These are phyloP conservation scores for Gasterosteus nipponicus DNA, from an alignment of 2,113 vertebrate species.

Conservation along the genomic window DNA sequence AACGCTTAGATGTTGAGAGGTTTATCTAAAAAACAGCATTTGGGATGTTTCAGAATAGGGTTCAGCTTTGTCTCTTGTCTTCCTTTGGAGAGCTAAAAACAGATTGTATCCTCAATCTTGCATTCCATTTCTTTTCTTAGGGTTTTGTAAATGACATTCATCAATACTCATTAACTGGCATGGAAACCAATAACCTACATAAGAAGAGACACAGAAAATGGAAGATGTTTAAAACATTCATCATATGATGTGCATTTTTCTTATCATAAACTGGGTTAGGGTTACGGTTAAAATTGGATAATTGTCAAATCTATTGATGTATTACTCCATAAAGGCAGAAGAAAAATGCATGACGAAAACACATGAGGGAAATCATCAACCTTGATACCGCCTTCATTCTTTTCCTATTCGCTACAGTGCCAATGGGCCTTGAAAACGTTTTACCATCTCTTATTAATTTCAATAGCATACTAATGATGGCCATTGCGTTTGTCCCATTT, in stretches of 20 bases:
- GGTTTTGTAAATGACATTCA: not conserved
- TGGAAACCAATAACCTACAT: not conserved
- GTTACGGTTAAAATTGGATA: slow-evolving; percentile 11
- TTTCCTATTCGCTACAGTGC: slow-evolving; percentile 8
- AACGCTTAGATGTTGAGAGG: not conserved
- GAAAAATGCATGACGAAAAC: slow-evolving; percentile 43
- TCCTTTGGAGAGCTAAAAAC: not conserved
- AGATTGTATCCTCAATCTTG: not conserved
- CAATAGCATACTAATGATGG: slow-evolving; percentile 51
- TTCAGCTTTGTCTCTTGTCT: not conserved
- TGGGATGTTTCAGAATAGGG: not conserved
- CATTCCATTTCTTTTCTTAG: not conserved
- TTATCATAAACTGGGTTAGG: not conserved
- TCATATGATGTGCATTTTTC: slow-evolving; percentile 6
- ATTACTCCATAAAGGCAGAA: slow-evolving; percentile 15
- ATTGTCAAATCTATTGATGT: slow-evolving; percentile 4
- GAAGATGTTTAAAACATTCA: slow-evolving; percentile 20
- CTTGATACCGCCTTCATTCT: slow-evolving; percentile 4
- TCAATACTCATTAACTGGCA: not conserved
- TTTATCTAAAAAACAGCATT: not conserved
- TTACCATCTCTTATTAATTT: slow-evolving; percentile 24
- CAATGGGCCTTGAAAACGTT: slow-evolving; percentile 59
- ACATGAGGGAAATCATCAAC: slow-evolving; percentile 45
- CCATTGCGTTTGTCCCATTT: slow-evolving; percentile 55
- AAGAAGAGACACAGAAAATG: not conserved